These are phyloP conservation scores for Aphidius ervi DNA, from an alignment of 1,140 invertebrate genomes.

Conservation along the genomic window DNA sequence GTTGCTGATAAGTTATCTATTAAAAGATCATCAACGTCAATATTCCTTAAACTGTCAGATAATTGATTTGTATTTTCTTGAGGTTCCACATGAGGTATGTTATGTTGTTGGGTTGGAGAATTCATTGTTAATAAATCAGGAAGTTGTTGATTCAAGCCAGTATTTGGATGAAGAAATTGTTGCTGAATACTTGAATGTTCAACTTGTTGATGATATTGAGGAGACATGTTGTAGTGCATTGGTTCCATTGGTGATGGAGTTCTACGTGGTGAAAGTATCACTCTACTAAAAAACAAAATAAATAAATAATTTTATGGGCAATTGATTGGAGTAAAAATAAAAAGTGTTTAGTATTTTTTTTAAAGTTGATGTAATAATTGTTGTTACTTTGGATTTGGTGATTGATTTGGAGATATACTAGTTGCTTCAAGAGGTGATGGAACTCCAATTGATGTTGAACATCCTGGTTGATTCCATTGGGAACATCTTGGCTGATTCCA, in stretches of 20 bases:
- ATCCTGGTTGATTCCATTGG: too few relatives aligned
- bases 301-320: neutral
- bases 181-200: conserved; percentile 21
- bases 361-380: too few relatives aligned
- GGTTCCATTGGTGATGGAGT: conserved; percentile 38
- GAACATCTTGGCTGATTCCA: too few relatives aligned
- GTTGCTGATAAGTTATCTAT: conserved; percentile 28
- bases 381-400: too few relatives aligned
- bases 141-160: conserved; percentile 16
- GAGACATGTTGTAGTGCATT: conserved; percentile 15
- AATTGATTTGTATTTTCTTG: too few relatives aligned
- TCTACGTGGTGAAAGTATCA: conserved; percentile 31
- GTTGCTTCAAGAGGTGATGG: too few relatives aligned
- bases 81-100: too few relatives aligned
- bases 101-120: conserved; percentile 1
- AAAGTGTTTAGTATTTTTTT: too few relatives aligned
- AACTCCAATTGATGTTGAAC: too few relatives aligned
- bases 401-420: too few relatives aligned
- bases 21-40: too few relatives aligned
- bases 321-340: neutral
- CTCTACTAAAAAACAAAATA: conserved; percentile 21
- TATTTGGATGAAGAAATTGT: conserved; percentile 1
- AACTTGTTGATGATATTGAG: conserved; percentile 24
- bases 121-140: conserved; percentile 11
- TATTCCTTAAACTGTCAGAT: too few relatives aligned